phyloP scores from a whole-genome alignment of 2,797 vertebrate genomes.

The Sebastolobus alascanus region DNA sequence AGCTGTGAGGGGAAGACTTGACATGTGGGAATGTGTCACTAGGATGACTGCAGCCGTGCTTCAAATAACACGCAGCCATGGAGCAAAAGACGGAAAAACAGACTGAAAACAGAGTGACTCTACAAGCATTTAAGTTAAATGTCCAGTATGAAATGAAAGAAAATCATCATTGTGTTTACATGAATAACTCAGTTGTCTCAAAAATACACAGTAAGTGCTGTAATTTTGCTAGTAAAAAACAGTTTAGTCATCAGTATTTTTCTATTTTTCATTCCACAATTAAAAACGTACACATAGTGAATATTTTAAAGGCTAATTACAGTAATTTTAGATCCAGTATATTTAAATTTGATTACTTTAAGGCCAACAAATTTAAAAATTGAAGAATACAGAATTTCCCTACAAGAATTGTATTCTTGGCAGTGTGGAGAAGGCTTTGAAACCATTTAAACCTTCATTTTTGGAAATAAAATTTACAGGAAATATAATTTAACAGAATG shows the following conservation, averaged over 20 bases:
- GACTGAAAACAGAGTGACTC: neutral
- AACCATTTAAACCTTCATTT: neutral
- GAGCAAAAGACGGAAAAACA: constrained; percentile 15
- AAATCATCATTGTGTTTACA: neutral
- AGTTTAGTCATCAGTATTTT: neutral
- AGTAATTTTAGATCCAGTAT: neutral
- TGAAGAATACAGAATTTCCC: neutral
- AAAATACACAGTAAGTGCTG: neutral
- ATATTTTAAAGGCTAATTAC: neutral
- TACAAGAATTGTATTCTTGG: neutral
- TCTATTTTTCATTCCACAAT: neutral
- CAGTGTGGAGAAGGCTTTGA: neutral
- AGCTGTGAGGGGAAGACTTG: constrained; percentile 52
- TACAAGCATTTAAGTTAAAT: neutral
- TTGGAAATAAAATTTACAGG: neutral
- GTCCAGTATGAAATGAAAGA: neutral
- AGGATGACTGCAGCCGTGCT: constrained; percentile 18
- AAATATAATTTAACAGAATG: neutral
- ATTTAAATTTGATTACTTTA: neutral
- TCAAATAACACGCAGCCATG: constrained; percentile 9
- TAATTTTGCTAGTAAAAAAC: neutral
- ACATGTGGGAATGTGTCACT: constrained; percentile 68
- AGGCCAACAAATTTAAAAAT: neutral
- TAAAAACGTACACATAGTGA: too few species aligned
- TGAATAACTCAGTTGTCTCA: neutral